Evolutionary conservation across 2,888 invertebrate species (phyloP).

Genomic region (Syritta pipiens): DNA sequence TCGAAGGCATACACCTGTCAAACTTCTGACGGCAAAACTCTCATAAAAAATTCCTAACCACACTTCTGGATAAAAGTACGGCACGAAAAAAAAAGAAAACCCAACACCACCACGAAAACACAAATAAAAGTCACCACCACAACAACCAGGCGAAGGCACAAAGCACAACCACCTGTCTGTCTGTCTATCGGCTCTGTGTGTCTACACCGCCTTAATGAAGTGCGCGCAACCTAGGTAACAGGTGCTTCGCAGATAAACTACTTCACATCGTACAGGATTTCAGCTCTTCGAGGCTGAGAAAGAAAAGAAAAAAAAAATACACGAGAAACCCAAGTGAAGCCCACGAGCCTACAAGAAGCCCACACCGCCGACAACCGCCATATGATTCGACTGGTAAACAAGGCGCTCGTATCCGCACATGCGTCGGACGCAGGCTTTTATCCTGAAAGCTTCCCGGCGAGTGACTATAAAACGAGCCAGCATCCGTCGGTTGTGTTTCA

Average conservation of each 20-base stretch:
- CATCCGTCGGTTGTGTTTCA: constrained; percentile 37
- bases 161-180: constrained; percentile 63
- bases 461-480: constrained; percentile 41
- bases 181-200: constrained; percentile 32
- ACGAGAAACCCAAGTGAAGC: background rate
- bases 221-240: constrained; percentile 62
- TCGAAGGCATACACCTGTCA: constrained; percentile 41
- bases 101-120: constrained; percentile 13
- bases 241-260: constrained; percentile 46
- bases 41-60: constrained; percentile 55
- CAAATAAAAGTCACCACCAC: constrained; percentile 29
- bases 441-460: constrained; percentile 34
- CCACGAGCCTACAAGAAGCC: background rate
- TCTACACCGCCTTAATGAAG: constrained; percentile 55
- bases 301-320: background rate
- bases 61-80: constrained; percentile 30
- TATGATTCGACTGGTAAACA: constrained; percentile 59
- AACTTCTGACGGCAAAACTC: constrained; percentile 15
- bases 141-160: constrained; percentile 1
- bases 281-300: constrained; percentile 3
- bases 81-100: background rate
- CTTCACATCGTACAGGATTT: background rate
- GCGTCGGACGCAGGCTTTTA: constrained; percentile 36
- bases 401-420: constrained; percentile 61
- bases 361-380: constrained; percentile 12